Conservation (phyloP, 2,113 vertebrate genomes). For the Oplegnathus fasciatus region DNA sequence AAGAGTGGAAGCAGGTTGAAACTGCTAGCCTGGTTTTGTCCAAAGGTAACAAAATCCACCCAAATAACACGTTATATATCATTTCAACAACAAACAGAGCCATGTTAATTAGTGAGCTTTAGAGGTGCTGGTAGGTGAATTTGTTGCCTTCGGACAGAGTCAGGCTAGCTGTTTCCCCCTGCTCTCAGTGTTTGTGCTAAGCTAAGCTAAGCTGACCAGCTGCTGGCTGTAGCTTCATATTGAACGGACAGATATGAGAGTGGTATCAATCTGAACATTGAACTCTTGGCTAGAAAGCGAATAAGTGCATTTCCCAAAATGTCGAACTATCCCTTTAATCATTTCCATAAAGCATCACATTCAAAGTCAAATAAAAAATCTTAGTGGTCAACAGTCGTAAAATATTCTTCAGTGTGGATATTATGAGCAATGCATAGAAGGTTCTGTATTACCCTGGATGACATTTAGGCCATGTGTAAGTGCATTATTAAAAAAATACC, state of each 20-base stretch:
- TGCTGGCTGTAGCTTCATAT: slow-evolving; percentile 1
- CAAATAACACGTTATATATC: background rate
- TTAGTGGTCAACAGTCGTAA: slow-evolving; percentile 62
- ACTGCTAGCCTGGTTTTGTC: background rate
- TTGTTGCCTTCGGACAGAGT: background rate
- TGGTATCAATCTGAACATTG: background rate
- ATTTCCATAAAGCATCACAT: slow-evolving; percentile 49
- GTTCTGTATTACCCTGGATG: slow-evolving; percentile 6
- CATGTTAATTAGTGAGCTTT: background rate
- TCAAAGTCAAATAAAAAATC: slow-evolving; percentile 60
- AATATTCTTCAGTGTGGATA: slow-evolving; percentile 35
- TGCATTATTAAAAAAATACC: slow-evolving; percentile 21
- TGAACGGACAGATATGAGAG: background rate
- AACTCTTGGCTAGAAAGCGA: background rate
- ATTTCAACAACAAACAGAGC: no score
- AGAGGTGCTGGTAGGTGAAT: background rate
- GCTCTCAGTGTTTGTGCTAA: slow-evolving; percentile 4
- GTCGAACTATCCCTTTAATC: background rate
- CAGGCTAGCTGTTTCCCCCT: background rate
- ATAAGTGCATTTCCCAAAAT: background rate
- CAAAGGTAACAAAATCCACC: background rate
- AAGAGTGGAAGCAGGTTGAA: background rate
- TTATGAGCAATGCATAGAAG: slow-evolving; percentile 40
- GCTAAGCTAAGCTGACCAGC: background rate
- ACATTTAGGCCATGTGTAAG: slow-evolving; percentile 20